Evolutionary conservation across 2,797 vertebrate species (phyloP).

Genomic region (Paramormyrops hopkinsi): DNA sequence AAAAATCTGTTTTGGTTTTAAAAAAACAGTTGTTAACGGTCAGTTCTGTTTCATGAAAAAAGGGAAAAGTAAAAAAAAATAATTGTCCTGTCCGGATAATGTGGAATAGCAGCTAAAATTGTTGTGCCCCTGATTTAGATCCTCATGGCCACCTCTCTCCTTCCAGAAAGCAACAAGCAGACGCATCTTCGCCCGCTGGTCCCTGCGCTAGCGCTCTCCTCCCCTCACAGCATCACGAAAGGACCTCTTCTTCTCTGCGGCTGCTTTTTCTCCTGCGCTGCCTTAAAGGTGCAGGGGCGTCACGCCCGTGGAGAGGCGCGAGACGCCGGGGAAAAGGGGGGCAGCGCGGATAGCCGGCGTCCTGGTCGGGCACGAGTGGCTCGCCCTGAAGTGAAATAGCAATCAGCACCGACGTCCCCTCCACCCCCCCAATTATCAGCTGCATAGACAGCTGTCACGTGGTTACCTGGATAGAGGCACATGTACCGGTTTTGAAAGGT

Average conservation of each 20-base stretch:
- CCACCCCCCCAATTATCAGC: neutral
- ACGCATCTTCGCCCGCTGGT: conserved; percentile 67
- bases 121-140: conserved; percentile 66
- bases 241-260: conserved; percentile 63
- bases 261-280: conserved; percentile 61
- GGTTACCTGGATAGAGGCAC: neutral
- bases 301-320: neutral
- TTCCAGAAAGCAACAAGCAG: conserved; percentile 77
- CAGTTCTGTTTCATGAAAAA: conserved; percentile 16
- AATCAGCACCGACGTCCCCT: neutral
- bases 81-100: conserved; percentile 20
- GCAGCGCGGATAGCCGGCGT: conserved; percentile 2
- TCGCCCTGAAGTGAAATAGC: neutral
- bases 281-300: conserved; percentile 67
- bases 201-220: conserved; percentile 62
- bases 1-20: conserved; percentile 20
- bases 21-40: conserved; percentile 32
- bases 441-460: neutral
- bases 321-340: neutral
- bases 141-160: conserved; percentile 68
- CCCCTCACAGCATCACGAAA: conserved; percentile 59
- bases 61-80: conserved; percentile 25
- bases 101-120: conserved; percentile 50
- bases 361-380: neutral
- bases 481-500: neutral